Base-by-base conservation (phyloP, 2,888 invertebrate species). In the Sthenelais limicola region DNA sequence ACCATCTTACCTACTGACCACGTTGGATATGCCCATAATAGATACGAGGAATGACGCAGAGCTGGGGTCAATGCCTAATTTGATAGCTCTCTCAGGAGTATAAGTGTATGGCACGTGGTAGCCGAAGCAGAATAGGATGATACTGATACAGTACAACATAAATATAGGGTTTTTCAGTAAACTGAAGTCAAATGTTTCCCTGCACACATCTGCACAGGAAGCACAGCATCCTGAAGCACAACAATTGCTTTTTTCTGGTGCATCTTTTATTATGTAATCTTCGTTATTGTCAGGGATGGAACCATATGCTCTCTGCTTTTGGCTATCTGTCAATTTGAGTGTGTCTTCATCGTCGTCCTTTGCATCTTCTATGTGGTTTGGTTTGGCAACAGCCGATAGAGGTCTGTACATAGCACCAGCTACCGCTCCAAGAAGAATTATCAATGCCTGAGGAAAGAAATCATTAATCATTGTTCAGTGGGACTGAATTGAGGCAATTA, bases 61-160 rank as follows among this genome's bases (percentile, higher is more conserved):
- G 0, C 26, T 24, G 15, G 67, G 26, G 38, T 49, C 68, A n/a
- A 73, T 62, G 3, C 73, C 73, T n/a, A 72, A 52, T 26, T 51
- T 32, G 21, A 51, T 68, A n/a, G 74, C 76, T 15, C 77, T 26
- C 24, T 73, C 75, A 1, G 77, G 73, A 4, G 74, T 72, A 48
- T 70, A 77, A 12, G 76, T 76, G 68, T 76, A 77, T 5, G 77
- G 77, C 26, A 76, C 76, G 47, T 77, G 77, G 68, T 77, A 77
- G 28, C 77, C 77, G 49, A 77, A 74, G 32, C 68, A 68, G 74
- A 77, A 77, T 4, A 71, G 24, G 12, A 71, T 30, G 32, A 77
- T 68, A 3, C 68, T 48, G 24, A 62, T n/a, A 43, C 72, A 66
- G 67, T 54, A 74, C 12, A 75, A 26, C 26, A 54, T 33, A 56